Evolutionary conservation across 2,113 vertebrate species (phyloP).

Genomic region (Agapornis roseicollis): DNA sequence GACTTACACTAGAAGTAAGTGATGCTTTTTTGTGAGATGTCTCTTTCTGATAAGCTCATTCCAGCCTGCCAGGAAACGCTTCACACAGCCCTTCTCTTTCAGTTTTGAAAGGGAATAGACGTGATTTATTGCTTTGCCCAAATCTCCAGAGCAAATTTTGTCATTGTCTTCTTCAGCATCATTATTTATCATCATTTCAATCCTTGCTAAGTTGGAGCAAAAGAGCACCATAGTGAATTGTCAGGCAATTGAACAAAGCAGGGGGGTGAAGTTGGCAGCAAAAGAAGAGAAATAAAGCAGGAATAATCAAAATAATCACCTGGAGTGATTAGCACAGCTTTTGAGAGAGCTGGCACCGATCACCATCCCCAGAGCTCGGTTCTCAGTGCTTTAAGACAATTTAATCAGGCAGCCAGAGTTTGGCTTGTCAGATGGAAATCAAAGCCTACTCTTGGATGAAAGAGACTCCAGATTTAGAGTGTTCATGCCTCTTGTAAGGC

Average conservation of each 20-base stretch:
- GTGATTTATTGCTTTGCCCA: neutral
- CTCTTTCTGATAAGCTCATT: neutral
- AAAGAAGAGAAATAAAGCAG: neutral
- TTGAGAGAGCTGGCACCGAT: neutral
- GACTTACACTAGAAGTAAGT: neutral
- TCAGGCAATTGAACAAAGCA: neutral
- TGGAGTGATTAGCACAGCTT: neutral
- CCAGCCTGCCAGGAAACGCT: neutral
- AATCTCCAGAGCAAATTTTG: neutral
- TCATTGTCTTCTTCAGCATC: neutral
- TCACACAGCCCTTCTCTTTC: neutral
- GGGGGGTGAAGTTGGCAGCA: neutral
- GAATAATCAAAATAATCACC: neutral
- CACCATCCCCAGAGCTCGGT: neutral
- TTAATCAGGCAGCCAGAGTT: neutral
- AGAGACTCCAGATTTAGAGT: neutral
- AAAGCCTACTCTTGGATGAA: neutral
- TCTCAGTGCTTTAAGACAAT: neutral
- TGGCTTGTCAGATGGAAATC: neutral
- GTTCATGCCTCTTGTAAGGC: neutral
- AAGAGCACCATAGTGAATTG: neutral
- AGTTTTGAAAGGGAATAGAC: neutral
- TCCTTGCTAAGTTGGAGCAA: neutral
- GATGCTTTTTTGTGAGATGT: neutral
- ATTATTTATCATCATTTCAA: neutral